Evolutionary conservation across 2,797 vertebrate species (phyloP), one percentile per base, ranked within the genome.

Genomic region (Falco peregrinus): DNA sequence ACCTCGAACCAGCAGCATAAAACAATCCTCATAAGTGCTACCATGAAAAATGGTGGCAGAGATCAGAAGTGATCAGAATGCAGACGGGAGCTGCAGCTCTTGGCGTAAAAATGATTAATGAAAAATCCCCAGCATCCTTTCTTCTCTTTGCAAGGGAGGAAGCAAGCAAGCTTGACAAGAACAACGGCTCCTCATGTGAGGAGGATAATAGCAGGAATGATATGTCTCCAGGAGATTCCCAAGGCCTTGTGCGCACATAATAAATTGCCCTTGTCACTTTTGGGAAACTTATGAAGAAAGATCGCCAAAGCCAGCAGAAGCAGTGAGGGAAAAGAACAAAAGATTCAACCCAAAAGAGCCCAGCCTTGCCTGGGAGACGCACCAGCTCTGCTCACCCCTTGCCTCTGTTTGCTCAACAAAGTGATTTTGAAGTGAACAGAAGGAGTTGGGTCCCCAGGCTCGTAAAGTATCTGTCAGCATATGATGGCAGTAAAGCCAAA

Each of bases 201-300:
- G 82, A 93, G 93, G 93, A 56, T 81, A 89, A 95, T 76, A 78
- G 84, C 84, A 86, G 89, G 93, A 69, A 89, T 79, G 82, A 94
- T 95, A 54, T 29, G 68, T 81, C 96, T 93, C 82, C 79, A 61
- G 93, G 92, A 97, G 89, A 79, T 86, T 91, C 95, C 96, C 92
- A 82, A 93, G 93, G 96, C 82, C 92, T 84, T 14, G 21, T 47
- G 45, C 5, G 1, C 68, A 50, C 25, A 16, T 87, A 85, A 97
- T 91, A 88, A 96, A 97, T 97, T 83, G 93, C 84, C 39, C 59
- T 53, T 95, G 92, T 95, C 93, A 74, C 93, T 92, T 92, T 37
- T 59, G 90, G 94, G 89, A 74, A 95, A 61, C 75, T 89, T 88
- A 83, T 57, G 78, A 93, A 94, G 91, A 96, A 92, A 77, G 92